Conservation (phyloP, 2,797 vertebrate genomes). For the Choloepus didactylus region DNA sequence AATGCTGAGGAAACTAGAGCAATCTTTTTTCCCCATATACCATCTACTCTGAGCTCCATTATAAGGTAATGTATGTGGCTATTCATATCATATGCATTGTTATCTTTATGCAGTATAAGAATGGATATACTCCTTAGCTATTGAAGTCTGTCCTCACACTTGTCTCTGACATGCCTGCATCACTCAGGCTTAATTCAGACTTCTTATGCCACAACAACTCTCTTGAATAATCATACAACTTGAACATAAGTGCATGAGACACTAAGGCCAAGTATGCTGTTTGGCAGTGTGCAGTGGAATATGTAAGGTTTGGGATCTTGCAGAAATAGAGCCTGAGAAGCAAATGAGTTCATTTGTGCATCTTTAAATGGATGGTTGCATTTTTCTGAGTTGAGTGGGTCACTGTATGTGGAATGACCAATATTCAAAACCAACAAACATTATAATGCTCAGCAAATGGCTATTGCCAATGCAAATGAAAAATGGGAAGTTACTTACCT, state of each 20-base stretch:
- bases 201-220: neutral
- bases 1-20: slow-evolving; percentile 60
- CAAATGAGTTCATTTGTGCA: neutral
- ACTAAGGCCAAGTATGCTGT: neutral
- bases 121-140: slow-evolving; percentile 13
- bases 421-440: slow-evolving; percentile 41
- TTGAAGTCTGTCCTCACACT: neutral
- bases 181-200: slow-evolving; percentile 50
- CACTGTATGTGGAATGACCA: neutral
- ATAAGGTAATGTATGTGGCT: slow-evolving; percentile 20
- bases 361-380: neutral
- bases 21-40: slow-evolving; percentile 45
- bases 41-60: slow-evolving; percentile 34
- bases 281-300: neutral
- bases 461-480: neutral
- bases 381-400: neutral
- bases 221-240: slow-evolving; percentile 69
- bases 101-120: slow-evolving; percentile 52
- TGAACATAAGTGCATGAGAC: neutral
- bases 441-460: neutral
- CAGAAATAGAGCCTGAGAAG: neutral
- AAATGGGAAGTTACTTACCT: neutral
- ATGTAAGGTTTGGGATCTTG: neutral
- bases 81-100: neutral
- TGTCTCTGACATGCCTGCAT: slow-evolving; percentile 64